Percentiles rank a stretch among this genome's conserved stretches.
These are phyloP conservation scores for Fopius arisanus DNA, from an alignment of 1,140 invertebrate genomes.

Conservation along the genomic window DNA sequence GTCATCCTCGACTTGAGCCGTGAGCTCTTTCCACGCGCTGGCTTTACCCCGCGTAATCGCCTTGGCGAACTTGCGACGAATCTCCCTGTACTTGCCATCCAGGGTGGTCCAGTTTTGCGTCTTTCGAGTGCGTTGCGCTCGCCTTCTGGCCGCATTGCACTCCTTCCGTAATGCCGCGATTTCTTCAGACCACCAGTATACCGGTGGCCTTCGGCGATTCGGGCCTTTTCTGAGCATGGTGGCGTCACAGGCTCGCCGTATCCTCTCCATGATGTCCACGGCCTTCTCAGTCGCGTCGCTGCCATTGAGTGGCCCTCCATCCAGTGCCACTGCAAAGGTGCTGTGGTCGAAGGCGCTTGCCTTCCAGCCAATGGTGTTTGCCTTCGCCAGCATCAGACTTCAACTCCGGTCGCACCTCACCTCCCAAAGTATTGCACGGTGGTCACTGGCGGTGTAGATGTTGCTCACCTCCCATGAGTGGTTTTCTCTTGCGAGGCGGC, in stretches of 20 bases:
- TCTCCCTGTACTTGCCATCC: background rate
- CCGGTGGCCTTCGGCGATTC: background rate
- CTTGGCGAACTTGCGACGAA: slow-evolving; percentile 10
- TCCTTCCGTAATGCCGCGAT: slow-evolving; percentile 23
- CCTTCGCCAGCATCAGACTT: background rate
- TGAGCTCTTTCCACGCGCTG: slow-evolving; percentile 31
- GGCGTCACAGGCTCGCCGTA: slow-evolving; percentile 12
- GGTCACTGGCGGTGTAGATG: slow-evolving; percentile 12
- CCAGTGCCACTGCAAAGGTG: background rate
- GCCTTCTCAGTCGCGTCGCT: background rate
- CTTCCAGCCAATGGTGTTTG: slow-evolving; percentile 12
- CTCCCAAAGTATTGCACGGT: background rate
- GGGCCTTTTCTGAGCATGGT: slow-evolving; percentile 9
- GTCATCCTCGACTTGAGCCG: slow-evolving; percentile 40
- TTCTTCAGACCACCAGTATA: slow-evolving; percentile 39
- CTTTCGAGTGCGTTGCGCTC: background rate
- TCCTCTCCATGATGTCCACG: background rate
- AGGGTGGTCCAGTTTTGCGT: background rate
- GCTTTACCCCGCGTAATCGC: slow-evolving; percentile 24
- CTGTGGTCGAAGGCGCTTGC: background rate
- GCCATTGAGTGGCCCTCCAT: background rate
- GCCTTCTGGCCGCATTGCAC: slow-evolving; percentile 21
- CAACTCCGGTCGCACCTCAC: background rate
- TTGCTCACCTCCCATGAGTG: slow-evolving; percentile 9
- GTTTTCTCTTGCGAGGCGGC: background rate